Conservation (phyloP, 2,797 vertebrate species). For the Podargus strigoides region DNA sequence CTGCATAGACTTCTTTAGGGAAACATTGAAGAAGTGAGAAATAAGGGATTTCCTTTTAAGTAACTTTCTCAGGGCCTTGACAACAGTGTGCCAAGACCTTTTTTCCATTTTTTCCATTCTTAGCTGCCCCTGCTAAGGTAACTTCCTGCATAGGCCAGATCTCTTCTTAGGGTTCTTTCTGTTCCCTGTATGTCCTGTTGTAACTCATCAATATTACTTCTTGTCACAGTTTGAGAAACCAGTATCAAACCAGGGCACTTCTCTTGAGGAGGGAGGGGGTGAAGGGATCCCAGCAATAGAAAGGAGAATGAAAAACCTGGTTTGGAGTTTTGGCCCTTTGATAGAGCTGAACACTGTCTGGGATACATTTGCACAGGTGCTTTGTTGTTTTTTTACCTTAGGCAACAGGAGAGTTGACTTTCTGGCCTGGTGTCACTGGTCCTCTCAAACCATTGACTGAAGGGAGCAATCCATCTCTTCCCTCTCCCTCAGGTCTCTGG, state of each 20-base stretch:
- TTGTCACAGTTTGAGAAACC: too few relatives aligned
- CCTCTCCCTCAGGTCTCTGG: neutral
- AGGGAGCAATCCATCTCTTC: neutral
- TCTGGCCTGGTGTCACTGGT: neutral
- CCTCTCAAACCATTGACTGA: neutral
- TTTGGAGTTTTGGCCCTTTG: neutral
- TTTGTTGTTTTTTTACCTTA: neutral
- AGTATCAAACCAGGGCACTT: too few relatives aligned
- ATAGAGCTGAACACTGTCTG: neutral
- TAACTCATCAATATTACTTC: too few relatives aligned
- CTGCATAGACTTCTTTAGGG: neutral
- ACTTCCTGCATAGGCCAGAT: neutral
- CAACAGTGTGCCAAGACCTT: neutral
- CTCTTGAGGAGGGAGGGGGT: neutral
- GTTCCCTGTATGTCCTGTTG: neutral
- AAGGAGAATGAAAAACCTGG: neutral
- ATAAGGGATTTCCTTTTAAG: neutral
- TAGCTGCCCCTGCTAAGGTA: neutral
- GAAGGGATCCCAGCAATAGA: neutral
- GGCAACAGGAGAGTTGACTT: neutral
- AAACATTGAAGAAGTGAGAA: neutral
- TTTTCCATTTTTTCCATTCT: neutral
- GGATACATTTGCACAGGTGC: neutral
- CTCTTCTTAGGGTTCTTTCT: neutral
- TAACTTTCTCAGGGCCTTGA: neutral